Evolutionary conservation across 1,140 invertebrate genomes (phyloP), one percentile per base, ranked within the genome.

Genomic region (Scaptomyza pallida): DNA sequence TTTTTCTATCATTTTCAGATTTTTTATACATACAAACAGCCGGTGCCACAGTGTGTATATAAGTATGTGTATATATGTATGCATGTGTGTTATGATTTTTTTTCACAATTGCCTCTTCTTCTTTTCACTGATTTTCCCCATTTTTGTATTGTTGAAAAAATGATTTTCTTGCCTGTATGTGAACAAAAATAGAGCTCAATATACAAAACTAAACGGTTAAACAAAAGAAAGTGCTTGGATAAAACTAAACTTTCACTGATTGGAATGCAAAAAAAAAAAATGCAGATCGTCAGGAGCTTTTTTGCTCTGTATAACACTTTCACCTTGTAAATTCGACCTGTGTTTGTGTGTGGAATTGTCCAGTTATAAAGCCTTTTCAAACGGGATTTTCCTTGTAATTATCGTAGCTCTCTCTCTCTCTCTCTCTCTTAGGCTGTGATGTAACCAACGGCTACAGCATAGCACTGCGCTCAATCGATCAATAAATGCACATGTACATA

Each of bases 1-100:
- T 89, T 89, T 89, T 89, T 86, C 86, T 89, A 89, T 89, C 86
- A 89, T 90, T 89, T 90, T 90, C 86, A 89, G 86, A 82, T 89
- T 89, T 88, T 64, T 65, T 64, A 70, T 37, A 69, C 59, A 63
- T 50, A 70, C 59, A 52, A 37, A 54, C 64, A 68, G 54, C 55
- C 64, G 64, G 41, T 48, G 51, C 52, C 54, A 43, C 26, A 6
- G 19, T 48, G 5, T 48, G 12, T 45, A 19, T 15, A 8, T 17
- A 9, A 8, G 8, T 54, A 35, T 54, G 17, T 40, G 33, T 23
- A 23, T 23, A 41, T 41, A 51, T 40, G 16, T 67, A 12, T 50
- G 33, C 23, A 40, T 61, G 44, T 40, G 62, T 78, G 75, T 63
- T 78, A 70, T 78, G 75, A 63, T 78, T 78, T 78, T 21, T n/a